Base-by-base conservation (phyloP, 2,797 vertebrate species). In the Jordanella pulchra region DNA sequence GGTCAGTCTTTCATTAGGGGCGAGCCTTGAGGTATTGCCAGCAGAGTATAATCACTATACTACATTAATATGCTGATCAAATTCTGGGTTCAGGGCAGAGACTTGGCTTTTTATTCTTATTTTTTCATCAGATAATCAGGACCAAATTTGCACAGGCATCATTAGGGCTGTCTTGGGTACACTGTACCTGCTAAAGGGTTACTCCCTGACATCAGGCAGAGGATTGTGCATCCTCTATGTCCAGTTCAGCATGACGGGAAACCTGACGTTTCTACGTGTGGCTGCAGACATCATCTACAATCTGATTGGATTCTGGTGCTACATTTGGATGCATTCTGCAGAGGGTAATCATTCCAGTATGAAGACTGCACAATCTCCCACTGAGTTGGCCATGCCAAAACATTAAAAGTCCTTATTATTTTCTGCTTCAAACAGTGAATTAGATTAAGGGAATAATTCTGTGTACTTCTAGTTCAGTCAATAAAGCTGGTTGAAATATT, bases 1-100 rank as follows among this genome's bases (percentile, higher is more conserved):
- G 89, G 90, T 91, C 90, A 86, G 76, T 58, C 74, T 72, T 76
- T 75, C 82, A 86, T 88, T 89, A 88, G 81, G 77, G 60, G 75
- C 79, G 72, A 60, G 87, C 86, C 86, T 89, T 89, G 81, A 89
- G 85, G 78, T 90, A 78, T 67, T 64, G 76, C 83, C 69, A 78
- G 82, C 81, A 76, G 85, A 85, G 81, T 84, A 79, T 89, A 87
- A 90, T 91, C 86, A 86, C 84, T 71, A 81, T 74, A 85, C 78
- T 54, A 66, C 80, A 87, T 91, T 90, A 88, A 89, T 91, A 91
- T 90, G 89, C 87, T 84, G 87, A 89, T 91, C 77, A 81, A 86
- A 89, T 84, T 68, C 80, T 2, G 69, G 35, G 72, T 89, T 89
- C 56, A 80, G 72, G 83, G 82, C 84, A 66, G 25, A 81, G 86